A percentile compares a stretch with the other conserved stretches of the same genome.
These are phyloP conservation scores for Tachina lurida DNA, from an alignment of 2,888 invertebrate genomes.

Conservation along the genomic window DNA sequence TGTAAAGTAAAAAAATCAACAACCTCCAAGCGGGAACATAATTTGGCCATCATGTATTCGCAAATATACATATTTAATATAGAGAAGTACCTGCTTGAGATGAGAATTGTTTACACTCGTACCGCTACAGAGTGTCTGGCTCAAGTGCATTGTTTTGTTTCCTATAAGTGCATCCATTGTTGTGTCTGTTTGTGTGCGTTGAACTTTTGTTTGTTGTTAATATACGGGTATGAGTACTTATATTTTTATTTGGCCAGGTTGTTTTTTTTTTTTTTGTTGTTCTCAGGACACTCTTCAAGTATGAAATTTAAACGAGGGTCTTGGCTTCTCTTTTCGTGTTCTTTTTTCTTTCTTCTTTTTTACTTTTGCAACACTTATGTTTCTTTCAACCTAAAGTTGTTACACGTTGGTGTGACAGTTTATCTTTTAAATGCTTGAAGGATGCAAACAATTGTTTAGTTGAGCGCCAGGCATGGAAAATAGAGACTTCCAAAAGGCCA, in stretches of 20 bases:
- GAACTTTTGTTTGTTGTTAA: constrained; percentile 52
- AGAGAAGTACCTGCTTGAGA: constrained; percentile 18
- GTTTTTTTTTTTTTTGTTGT: background rate
- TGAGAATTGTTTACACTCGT: constrained; percentile 58
- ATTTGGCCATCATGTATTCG: constrained; percentile 34
- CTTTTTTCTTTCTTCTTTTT: background rate
- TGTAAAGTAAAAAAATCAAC: constrained; percentile 21
- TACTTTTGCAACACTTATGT: constrained; percentile 15
- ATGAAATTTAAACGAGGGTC: constrained; percentile 52
- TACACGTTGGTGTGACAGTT: constrained; percentile 38
- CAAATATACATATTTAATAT: constrained; percentile 43
- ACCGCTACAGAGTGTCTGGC: constrained; percentile 43
- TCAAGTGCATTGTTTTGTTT: constrained; percentile 63
- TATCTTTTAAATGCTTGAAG: constrained; percentile 41
- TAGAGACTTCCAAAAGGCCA: background rate
- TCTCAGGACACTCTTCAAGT: constrained; percentile 46
- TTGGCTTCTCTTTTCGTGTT: background rate
- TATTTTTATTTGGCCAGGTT: constrained; percentile 39
- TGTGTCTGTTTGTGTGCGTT: constrained; percentile 55
- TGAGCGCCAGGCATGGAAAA: background rate
- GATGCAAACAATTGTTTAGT: constrained; percentile 39
- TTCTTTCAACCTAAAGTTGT: constrained; percentile 29
- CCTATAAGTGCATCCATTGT: constrained; percentile 60
- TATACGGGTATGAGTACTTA: background rate
- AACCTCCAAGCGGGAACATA: constrained; percentile 46